These are phyloP conservation scores for Eumaeus atala DNA, from an alignment of 1,140 invertebrate genomes.

Conservation along the genomic window DNA sequence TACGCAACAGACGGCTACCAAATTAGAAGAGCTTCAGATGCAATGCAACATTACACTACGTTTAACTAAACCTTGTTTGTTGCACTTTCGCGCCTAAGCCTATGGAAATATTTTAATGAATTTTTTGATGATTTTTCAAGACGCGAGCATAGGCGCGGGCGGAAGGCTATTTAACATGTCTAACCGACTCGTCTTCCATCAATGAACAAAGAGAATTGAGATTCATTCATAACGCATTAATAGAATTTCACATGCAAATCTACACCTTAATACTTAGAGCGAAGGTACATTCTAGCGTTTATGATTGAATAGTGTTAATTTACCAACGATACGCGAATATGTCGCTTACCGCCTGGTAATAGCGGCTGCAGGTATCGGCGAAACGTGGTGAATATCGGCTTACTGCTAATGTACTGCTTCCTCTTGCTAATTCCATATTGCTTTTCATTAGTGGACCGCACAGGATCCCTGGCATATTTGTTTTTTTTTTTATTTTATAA, in stretches of 20 bases:
- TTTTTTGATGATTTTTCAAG: too few relatives aligned
- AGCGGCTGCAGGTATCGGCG: background rate
- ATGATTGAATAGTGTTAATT: too few relatives aligned
- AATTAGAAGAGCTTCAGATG: too few relatives aligned
- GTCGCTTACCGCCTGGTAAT: background rate
- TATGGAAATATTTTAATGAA: too few relatives aligned
- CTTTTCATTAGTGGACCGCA: constrained; percentile 1
- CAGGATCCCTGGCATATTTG: background rate
- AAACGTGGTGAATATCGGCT: background rate
- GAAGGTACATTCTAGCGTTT: background rate
- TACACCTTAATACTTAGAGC: background rate
- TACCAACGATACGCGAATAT: background rate
- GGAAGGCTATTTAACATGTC: too few relatives aligned
- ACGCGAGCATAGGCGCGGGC: too few relatives aligned
- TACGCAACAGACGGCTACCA: too few relatives aligned
- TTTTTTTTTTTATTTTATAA: too few relatives aligned
- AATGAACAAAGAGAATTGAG: constrained; percentile 6
- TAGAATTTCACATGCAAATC: background rate
- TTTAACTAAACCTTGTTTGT: too few relatives aligned
- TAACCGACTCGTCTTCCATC: background rate
- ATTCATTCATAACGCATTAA: constrained; percentile 1
- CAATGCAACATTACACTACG: too few relatives aligned
- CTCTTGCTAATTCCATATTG: background rate
- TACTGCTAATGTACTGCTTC: constrained; percentile 3
- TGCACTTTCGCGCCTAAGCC: too few relatives aligned